Conservation (phyloP, 2,888 invertebrate species). For the Cheiracanthium punctorium region DNA sequence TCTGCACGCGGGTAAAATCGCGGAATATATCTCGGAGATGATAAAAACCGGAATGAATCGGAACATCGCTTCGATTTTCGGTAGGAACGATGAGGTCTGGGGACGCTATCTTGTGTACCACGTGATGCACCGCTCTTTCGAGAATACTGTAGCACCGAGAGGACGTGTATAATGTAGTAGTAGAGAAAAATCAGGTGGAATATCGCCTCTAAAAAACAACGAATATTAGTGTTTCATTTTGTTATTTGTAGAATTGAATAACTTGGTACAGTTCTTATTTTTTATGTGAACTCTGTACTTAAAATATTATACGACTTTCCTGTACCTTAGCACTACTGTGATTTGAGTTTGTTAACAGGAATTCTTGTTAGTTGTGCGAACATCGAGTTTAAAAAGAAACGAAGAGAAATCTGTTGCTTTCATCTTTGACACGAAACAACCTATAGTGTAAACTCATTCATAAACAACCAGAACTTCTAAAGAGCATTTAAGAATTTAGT, state of each 20-base stretch:
- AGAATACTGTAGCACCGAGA: constrained; percentile 47
- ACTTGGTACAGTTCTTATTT: constrained; percentile 52
- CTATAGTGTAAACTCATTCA: too few species aligned
- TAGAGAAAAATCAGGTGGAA: constrained; percentile 56
- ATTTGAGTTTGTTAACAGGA: constrained; percentile 18
- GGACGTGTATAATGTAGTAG: constrained; percentile 46
- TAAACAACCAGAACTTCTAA: too few species aligned
- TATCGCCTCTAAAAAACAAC: constrained; percentile 66
- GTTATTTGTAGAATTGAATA: constrained; percentile 55
- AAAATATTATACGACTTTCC: constrained; percentile 24
- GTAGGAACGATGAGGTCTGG: constrained; percentile 15
- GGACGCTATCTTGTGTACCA: constrained; percentile 20
- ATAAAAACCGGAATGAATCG: background rate
- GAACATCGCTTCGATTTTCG: constrained; percentile 44
- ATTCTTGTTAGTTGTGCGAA: background rate
- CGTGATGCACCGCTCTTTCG: constrained; percentile 28
- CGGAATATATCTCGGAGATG: background rate
- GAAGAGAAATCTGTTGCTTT: background rate
- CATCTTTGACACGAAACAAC: too few species aligned
- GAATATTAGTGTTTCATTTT: constrained; percentile 65
- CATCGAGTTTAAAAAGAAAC: background rate
- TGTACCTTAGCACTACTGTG: constrained; percentile 22
- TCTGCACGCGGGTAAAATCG: background rate
- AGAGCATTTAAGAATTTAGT: too few species aligned
- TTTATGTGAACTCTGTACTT: constrained; percentile 50